Base-by-base conservation (phyloP, 2,797 vertebrate genomes). In the Rhabdomys pumilio region DNA sequence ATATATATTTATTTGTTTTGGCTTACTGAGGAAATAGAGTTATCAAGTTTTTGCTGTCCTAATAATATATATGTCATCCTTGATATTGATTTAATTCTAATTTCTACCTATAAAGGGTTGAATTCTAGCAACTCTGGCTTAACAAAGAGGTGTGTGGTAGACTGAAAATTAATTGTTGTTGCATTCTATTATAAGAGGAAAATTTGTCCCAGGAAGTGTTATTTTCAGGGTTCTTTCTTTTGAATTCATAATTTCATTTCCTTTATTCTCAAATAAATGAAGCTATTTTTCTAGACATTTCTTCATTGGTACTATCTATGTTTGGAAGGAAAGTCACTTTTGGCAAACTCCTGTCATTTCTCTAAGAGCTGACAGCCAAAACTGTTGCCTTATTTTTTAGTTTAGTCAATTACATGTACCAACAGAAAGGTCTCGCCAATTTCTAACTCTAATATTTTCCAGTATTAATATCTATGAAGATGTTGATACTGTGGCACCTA, bases 281-380 rank as follows among this genome's bases (percentile, higher is more conserved):
- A 77, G 34, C 0, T 50, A 75, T 79, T 55, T 88, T 91, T 84
- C 79, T 85, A 82, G 72, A 94, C 77, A 17, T 59, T 73, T 89
- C 59, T 80, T 93, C 8, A 31, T 31, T 88, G 44, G 34, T 77
- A 12, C 22, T 83, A 12, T 47, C 4, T 76, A 67, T 86, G 13
- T 96, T 87, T 81, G 6, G 55, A 91, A 91, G 63, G 63, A 95
- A 69, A 97, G 34, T 91, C 57, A 93, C 75, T 91, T 91, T 93
- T 41, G 22, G 50, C 12, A 94, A 38, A 73, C 17, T 81, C 95
- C n/a, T 95, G 5, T 96, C 59, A 24, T 73, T 57, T 92, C 95
- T 92, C 77, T 59, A 61, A 96, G 41, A 67, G 20, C 19, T 3
- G n/a, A 2, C 13, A 34, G 31, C 13, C 65, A 88, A 95, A 55